Conservation (phyloP, 2,888 invertebrate species). For the Aphodius sticticus region DNA sequence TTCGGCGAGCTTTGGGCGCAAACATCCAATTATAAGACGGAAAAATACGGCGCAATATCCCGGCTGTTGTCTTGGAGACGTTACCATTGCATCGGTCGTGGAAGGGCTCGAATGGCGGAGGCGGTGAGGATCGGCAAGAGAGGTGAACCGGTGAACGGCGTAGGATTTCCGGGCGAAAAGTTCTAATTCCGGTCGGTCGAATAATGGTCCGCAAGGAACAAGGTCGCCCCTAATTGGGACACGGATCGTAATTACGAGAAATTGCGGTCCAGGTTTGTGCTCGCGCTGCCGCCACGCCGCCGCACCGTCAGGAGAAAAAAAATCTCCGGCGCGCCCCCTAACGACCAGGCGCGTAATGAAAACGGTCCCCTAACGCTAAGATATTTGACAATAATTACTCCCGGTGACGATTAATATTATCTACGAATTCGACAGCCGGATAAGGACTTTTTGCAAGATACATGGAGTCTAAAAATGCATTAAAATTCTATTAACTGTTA, state of each 20-base stretch:
- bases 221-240: background rate
- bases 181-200: conserved; percentile 4
- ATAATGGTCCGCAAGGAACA: conserved; percentile 4
- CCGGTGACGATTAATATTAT: background rate
- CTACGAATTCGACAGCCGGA: background rate
- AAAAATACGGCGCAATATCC: background rate
- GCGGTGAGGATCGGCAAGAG: background rate
- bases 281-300: background rate
- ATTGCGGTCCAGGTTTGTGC: conserved; percentile 4
- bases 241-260: background rate
- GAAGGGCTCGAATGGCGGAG: background rate
- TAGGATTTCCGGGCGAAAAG: conserved; percentile 4
- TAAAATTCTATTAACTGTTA: no score
- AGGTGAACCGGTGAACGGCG: background rate
- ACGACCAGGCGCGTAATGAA: background rate
- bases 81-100: background rate
- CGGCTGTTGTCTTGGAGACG: background rate
- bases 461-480: no score
- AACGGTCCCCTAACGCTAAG: background rate
- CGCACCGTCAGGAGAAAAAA: background rate
- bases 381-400: background rate
- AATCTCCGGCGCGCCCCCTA: background rate
- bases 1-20: background rate
- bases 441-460: no score
- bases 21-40: background rate